These are phyloP conservation scores for Cryptocephalus primarius DNA, from an alignment of 2,888 invertebrate species.

Conservation along the genomic window DNA sequence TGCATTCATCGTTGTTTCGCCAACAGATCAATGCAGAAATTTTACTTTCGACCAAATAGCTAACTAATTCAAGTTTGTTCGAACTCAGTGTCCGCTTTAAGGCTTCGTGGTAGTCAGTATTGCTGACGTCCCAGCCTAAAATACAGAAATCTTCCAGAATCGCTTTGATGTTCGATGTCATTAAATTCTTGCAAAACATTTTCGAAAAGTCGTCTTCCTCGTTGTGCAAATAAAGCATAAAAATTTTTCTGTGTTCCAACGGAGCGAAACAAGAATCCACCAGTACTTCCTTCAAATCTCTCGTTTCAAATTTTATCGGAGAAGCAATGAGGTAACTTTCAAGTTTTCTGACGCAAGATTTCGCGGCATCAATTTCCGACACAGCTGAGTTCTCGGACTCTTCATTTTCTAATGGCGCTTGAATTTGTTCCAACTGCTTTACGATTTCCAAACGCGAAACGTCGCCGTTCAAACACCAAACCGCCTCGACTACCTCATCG, in stretches of 20 bases:
- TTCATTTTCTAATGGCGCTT: too few species aligned
- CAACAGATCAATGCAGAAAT: neutral
- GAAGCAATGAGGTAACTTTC: neutral
- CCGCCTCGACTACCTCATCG: neutral
- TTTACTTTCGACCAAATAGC: conserved; percentile 11
- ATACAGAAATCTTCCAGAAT: conserved; percentile 20
- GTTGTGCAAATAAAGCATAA: conserved; percentile 26
- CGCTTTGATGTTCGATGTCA: conserved; percentile 13
- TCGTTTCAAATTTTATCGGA: neutral
- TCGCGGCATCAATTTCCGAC: too few species aligned
- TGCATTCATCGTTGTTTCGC: neutral
- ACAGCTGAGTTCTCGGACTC: too few species aligned
- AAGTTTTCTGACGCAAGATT: too few species aligned
- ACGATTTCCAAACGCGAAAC: too few species aligned
- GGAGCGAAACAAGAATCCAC: neutral
- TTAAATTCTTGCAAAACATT: conserved; percentile 19
- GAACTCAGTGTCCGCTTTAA: conserved; percentile 15
- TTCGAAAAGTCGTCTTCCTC: conserved; percentile 19
- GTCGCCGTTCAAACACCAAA: neutral
- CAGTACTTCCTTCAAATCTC: neutral
- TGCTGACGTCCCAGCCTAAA: conserved; percentile 26
- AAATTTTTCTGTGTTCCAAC: conserved; percentile 9
- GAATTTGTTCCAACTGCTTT: too few species aligned
- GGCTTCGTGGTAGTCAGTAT: conserved; percentile 17
- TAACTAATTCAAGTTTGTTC: conserved; percentile 14